These are phyloP conservation scores for Kryptolebias ocellatus DNA, from an alignment of 2,797 vertebrate species.

Conservation along the genomic window DNA sequence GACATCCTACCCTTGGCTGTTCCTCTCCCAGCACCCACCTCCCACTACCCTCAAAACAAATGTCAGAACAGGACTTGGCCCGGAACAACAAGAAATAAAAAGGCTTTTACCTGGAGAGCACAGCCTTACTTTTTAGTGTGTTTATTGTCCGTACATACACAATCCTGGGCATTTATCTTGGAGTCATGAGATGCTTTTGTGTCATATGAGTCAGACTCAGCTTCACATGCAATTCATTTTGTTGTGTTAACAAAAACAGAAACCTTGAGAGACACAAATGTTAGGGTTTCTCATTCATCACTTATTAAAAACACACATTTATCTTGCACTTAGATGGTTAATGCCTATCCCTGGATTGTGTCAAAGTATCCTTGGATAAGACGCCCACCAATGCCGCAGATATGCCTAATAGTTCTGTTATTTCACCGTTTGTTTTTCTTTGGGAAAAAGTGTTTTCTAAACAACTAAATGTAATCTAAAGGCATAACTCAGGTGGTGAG, in stretches of 20 bases:
- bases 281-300: too few species aligned
- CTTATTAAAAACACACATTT: too few species aligned
- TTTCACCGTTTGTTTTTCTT: too few species aligned
- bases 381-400: too few species aligned
- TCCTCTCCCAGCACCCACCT: constrained; percentile 65
- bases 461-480: too few species aligned
- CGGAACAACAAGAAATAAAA: constrained; percentile 55
- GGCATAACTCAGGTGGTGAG: too few species aligned
- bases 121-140: constrained; percentile 25
- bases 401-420: too few species aligned
- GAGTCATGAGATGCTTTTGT: constrained; percentile 11
- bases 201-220: constrained; percentile 15
- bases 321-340: too few species aligned
- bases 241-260: background rate
- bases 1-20: constrained; percentile 80
- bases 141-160: constrained; percentile 29
- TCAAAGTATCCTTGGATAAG: too few species aligned
- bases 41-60: constrained; percentile 75
- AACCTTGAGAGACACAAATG: too few species aligned
- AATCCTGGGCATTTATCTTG: background rate
- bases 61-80: constrained; percentile 69
- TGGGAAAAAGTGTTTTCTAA: too few species aligned
- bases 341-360: too few species aligned
- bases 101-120: constrained; percentile 40
- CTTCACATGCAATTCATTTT: constrained; percentile 1